A percentile compares a stretch with the other conserved stretches of the same genome.
Evolutionary conservation across 2,888 invertebrate species (phyloP).

Genomic region (Bruchidius siliquastri): DNA sequence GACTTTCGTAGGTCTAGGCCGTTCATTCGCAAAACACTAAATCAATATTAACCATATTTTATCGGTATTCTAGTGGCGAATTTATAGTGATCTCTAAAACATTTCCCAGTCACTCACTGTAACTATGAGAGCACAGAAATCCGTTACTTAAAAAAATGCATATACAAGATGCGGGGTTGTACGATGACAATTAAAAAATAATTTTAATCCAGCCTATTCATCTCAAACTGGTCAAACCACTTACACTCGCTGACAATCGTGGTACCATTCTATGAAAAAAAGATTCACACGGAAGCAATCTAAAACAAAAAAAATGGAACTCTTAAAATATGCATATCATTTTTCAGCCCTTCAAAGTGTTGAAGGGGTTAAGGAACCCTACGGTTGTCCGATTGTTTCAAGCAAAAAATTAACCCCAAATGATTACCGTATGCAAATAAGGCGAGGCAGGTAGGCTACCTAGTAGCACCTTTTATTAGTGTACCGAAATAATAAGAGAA

Average conservation of each 20-base stretch:
- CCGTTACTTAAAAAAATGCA: conserved; percentile 1
- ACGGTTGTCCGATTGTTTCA: conserved; percentile 38
- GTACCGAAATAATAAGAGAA: conserved; percentile 17
- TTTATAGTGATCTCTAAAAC: too few relatives aligned
- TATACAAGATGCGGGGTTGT: conserved; percentile 2
- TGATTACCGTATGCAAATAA: conserved; percentile 36
- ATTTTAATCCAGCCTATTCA: conserved; percentile 18
- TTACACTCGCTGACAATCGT: conserved; percentile 16
- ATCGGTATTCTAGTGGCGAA: too few relatives aligned
- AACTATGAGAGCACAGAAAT: background rate
- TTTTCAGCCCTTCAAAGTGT: conserved; percentile 26
- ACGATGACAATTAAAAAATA: conserved; percentile 16
- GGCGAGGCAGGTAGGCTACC: conserved; percentile 26
- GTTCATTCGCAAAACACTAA: too few relatives aligned
- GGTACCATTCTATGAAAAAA: conserved; percentile 18
- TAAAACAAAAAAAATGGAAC: conserved; percentile 37
- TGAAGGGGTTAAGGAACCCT: conserved; percentile 22
- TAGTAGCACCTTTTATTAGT: conserved; percentile 7
- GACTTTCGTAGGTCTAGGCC: too few relatives aligned
- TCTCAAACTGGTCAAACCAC: conserved; percentile 22
- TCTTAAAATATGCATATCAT: conserved; percentile 39
- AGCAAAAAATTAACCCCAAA: conserved; percentile 41
- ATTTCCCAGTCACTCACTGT: background rate
- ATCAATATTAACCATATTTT: too few relatives aligned
- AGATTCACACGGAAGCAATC: conserved; percentile 30